These are phyloP conservation scores for Buceros bicornis DNA, from an alignment of 2,797 vertebrate genomes.

Conservation along the genomic window DNA sequence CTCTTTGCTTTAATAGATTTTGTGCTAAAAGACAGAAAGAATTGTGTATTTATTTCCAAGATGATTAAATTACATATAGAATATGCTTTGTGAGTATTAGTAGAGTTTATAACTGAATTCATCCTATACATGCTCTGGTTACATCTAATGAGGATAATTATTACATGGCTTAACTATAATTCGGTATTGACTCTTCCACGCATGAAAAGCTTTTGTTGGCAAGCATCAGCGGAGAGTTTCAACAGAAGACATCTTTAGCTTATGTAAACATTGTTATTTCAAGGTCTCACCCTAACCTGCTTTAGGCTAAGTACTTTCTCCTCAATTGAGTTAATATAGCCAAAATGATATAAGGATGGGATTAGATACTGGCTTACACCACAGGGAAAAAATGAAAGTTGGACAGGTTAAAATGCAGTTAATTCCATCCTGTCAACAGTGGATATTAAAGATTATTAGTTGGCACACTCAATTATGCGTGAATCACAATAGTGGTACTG, in stretches of 20 bases:
- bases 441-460: constrained; percentile 95
- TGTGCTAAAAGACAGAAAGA: constrained; percentile 77
- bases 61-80: constrained; percentile 93
- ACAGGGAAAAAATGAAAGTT: constrained; percentile 84
- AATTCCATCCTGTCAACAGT: constrained; percentile 99
- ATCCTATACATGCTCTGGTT: constrained; percentile 86
- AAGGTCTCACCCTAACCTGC: constrained; percentile 60
- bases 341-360: constrained; percentile 83
- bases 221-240: constrained; percentile 65
- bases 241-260: constrained; percentile 84
- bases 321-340: constrained; percentile 78
- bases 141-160: constrained; percentile 94
- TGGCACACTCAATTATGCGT: constrained; percentile 82
- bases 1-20: constrained; percentile 51
- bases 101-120: constrained; percentile 83
- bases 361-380: constrained; percentile 89
- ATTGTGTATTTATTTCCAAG: constrained; percentile 89
- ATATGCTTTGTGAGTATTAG: constrained; percentile 87
- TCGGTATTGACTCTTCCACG: constrained; percentile 86
- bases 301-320: constrained; percentile 73
- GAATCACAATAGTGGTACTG: constrained; percentile 92
- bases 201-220: constrained; percentile 84
- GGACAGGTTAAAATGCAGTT: constrained; percentile 87
- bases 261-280: constrained; percentile 70
- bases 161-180: constrained; percentile 93